Evolutionary conservation across 1,140 invertebrate genomes (phyloP).

Genomic region (Sarcophaga peregrina): DNA sequence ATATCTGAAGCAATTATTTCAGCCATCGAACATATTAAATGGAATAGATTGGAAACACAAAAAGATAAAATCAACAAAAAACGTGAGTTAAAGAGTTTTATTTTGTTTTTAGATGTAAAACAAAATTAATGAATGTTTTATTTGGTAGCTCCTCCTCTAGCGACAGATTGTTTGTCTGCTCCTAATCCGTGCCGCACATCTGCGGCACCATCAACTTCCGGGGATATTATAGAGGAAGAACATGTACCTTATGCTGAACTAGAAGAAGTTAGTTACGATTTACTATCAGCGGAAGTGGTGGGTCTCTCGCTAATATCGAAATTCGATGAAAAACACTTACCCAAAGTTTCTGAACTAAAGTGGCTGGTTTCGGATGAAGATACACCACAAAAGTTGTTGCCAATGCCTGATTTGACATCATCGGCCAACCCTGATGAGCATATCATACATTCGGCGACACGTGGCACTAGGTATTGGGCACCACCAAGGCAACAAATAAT

Average conservation of each 20-base stretch:
- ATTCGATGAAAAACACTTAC: constrained; percentile 82
- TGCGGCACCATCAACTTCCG: not conserved
- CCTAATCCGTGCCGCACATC: not conserved
- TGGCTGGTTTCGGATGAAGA: constrained; percentile 86
- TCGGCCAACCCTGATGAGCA: constrained; percentile 74
- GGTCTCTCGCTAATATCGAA: constrained; percentile 81
- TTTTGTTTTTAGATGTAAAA: not conserved
- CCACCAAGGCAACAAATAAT: constrained; percentile 88
- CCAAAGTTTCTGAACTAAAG: constrained; percentile 80
- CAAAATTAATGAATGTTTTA: not conserved
- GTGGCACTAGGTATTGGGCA: constrained; percentile 86
- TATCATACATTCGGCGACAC: constrained; percentile 64
- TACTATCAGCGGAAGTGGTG: constrained; percentile 80
- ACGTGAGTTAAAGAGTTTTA: constrained; percentile 27
- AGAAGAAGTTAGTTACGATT: constrained; percentile 46
- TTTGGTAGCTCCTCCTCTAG: constrained; percentile 18
- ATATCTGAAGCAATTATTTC: constrained; percentile 87
- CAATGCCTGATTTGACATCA: constrained; percentile 76
- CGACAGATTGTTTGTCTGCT: constrained; percentile 46
- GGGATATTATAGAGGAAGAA: constrained; percentile 35
- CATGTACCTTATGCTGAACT: constrained; percentile 49
- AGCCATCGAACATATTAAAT: constrained; percentile 80
- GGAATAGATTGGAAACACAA: constrained; percentile 53
- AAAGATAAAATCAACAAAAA: constrained; percentile 27
- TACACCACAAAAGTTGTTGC: constrained; percentile 81